Base-by-base conservation (phyloP, 2,113 vertebrate genomes). In the Climacteris rufus region DNA sequence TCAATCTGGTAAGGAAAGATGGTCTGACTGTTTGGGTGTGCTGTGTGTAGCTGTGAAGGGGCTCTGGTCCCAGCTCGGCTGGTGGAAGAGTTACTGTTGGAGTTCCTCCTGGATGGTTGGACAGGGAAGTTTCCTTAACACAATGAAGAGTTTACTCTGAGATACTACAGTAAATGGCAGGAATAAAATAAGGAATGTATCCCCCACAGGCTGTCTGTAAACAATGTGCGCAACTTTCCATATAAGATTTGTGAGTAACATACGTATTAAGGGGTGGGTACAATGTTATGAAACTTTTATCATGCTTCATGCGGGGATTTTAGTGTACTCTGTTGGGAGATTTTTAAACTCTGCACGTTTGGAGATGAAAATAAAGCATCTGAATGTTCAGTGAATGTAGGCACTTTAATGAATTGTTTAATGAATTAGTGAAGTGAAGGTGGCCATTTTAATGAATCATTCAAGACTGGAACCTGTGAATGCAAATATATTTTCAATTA, bases 361-460 rank as follows among this genome's bases (percentile, higher is more conserved):
- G 40, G 45, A 96, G 47, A 76, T 65, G 89, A 81, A 92, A 91
- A 81, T 61, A 83, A 90, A 87, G 31, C 19, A 87, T 72, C 35
- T 79, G 44, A 94, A 79, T 42, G 10, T 54, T 89, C 66, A 61
- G 53, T 39, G 56, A 96, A 77, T 44, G 25, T 16, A 74, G 60
- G 17, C 6, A 54, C 68, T 84, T 81, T 77, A 95, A 88, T 90
- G 31, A 95, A 84, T 85, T 91, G 25, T 65, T 88, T 90, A 92
- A 92, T 70, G 42, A 90, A 85, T 66, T 83, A 72, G 33, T 80
- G 76, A 85, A 91, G 59, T 68, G 61, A 65, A 90, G 50, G 54
- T 54, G 74, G 35, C 42, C 59, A 80, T 96, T 93, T 92, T 77
- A 95, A 90, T 94, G 71, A 86, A 77, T 88, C 7, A 18, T 75